Evolutionary conservation across 2,797 vertebrate species (phyloP).

Genomic region (Cheracebus regulus): DNA sequence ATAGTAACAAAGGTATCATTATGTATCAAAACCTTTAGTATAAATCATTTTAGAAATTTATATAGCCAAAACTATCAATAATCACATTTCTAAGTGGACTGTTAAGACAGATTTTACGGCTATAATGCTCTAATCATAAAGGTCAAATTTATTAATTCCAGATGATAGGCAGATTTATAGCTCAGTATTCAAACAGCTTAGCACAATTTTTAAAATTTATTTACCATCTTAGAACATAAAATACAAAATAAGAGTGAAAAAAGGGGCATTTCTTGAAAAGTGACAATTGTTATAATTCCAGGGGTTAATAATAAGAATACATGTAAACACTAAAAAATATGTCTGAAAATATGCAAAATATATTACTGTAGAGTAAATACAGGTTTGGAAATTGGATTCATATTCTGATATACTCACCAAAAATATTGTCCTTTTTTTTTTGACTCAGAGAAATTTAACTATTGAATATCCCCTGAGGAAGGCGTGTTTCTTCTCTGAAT

Average conservation of each 20-base stretch:
- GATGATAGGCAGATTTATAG: not conserved
- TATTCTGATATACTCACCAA: not conserved
- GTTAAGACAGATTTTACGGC: not conserved
- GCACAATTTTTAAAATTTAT: not conserved
- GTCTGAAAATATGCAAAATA: not conserved
- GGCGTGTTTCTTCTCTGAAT: not conserved
- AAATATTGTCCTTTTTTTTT: not conserved
- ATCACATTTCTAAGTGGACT: not conserved
- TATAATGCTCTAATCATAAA: not conserved
- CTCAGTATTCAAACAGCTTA: not conserved
- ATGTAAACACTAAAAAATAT: not conserved
- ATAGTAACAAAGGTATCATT: not conserved
- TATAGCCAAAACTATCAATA: not conserved
- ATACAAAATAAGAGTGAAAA: not conserved
- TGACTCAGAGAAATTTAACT: not conserved
- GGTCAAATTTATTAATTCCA: constrained; percentile 16
- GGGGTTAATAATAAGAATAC: not conserved
- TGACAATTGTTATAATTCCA: not conserved
- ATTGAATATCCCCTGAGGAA: not conserved
- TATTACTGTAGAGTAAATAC: not conserved
- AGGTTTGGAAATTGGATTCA: not conserved
- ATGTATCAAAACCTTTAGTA: not conserved
- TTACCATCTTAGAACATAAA: not conserved
- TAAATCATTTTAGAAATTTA: not conserved
- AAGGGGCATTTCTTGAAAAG: not conserved